Percentiles rank a stretch among this genome's conserved stretches.
Evolutionary conservation across 2,113 vertebrate genomes (phyloP).

Genomic region (Pelodiscus sinensis): DNA sequence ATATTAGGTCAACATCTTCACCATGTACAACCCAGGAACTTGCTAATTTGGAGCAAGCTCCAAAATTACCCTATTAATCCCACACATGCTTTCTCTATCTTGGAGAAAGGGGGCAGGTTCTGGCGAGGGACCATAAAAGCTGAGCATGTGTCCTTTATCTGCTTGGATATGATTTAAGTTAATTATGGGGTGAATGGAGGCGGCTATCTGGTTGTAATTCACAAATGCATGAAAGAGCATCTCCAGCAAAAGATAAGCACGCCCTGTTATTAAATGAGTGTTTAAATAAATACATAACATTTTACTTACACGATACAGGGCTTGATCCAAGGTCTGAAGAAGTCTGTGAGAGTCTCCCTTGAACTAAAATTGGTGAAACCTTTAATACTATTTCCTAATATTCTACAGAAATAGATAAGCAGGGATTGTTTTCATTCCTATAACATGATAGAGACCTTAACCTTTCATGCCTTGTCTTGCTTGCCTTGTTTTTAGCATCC

Average conservation of each 20-base stretch:
- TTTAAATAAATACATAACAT: background rate
- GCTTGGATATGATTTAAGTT: background rate
- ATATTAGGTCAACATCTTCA: background rate
- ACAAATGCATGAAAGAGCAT: background rate
- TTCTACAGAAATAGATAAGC: background rate
- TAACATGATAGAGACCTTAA: background rate
- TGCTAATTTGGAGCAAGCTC: background rate
- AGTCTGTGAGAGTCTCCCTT: background rate
- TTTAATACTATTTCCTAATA: background rate
- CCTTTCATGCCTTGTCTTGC: background rate
- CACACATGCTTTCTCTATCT: background rate
- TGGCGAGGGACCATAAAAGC: background rate
- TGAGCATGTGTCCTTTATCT: background rate
- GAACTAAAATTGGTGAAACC: background rate
- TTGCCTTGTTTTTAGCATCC: background rate
- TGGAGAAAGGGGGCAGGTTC: background rate
- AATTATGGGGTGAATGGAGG: background rate
- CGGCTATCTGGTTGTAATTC: background rate
- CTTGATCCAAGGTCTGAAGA: background rate
- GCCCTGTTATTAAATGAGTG: background rate
- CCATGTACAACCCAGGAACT: background rate
- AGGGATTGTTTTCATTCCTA: background rate
- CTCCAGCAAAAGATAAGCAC: background rate
- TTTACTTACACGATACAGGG: background rate
- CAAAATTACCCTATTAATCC: background rate